These are phyloP conservation scores for Clarias pachynema DNA, from an alignment of 2,797 vertebrate genomes.

Conservation along the genomic window DNA sequence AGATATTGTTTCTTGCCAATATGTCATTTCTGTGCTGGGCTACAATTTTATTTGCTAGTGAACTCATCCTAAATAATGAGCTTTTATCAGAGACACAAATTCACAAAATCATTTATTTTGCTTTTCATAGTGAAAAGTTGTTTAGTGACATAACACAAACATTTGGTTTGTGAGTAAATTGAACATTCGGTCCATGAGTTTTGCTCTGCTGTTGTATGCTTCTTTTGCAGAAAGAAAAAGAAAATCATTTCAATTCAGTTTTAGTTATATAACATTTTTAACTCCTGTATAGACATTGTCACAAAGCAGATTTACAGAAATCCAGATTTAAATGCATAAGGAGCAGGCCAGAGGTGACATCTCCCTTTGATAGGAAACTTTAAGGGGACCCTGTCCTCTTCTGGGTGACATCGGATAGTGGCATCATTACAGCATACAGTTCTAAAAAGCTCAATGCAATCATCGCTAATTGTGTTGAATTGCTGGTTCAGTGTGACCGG, in stretches of 20 bases:
- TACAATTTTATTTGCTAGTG: background rate
- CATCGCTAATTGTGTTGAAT: background rate
- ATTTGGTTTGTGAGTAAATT: background rate
- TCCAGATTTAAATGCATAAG: background rate
- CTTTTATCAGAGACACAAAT: conserved; percentile 37
- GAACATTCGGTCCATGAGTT: conserved; percentile 46
- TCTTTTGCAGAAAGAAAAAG: conserved; percentile 4
- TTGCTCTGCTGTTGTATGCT: conserved; percentile 29
- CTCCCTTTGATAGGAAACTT: background rate
- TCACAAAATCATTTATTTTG: conserved; percentile 27
- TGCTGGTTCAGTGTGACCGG: background rate
- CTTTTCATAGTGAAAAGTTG: conserved; percentile 17
- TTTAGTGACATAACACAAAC: conserved; percentile 27
- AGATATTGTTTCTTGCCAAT: background rate
- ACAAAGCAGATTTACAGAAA: background rate
- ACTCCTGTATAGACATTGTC: background rate
- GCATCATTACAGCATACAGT: background rate
- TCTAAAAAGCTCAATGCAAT: background rate
- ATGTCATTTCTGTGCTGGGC: background rate
- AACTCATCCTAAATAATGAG: background rate
- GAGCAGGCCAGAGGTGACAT: background rate
- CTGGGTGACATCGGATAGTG: background rate
- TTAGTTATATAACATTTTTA: background rate
- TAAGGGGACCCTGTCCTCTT: background rate
- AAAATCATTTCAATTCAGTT: background rate